These are phyloP conservation scores for Cavia porcellus DNA, from an alignment of 2,113 vertebrate species.

Conservation along the genomic window DNA sequence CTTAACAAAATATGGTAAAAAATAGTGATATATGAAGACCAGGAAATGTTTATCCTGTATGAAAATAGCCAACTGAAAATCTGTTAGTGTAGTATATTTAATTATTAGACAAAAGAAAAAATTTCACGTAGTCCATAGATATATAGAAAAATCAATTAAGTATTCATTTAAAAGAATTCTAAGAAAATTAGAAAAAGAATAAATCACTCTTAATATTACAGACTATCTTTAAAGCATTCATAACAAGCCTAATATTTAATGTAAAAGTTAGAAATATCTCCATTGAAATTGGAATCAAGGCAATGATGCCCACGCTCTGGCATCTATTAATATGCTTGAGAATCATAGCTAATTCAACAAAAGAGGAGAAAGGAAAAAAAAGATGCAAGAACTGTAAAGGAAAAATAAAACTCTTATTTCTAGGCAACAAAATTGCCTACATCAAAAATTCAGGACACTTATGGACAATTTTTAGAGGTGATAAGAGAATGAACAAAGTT, in stretches of 20 bases:
- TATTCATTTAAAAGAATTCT: constrained; percentile 24
- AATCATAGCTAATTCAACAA: constrained; percentile 37
- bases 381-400: not conserved
- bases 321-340: not conserved
- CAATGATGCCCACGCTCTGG: not conserved
- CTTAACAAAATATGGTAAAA: not conserved
- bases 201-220: not conserved
- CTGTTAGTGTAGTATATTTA: not conserved
- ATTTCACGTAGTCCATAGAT: not conserved
- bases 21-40: not conserved
- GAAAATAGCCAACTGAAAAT: constrained; percentile 9
- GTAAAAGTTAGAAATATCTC: constrained; percentile 14
- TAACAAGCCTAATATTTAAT: not conserved
- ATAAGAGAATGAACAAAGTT: constrained; percentile 5
- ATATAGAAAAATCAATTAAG: constrained; percentile 4
- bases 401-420: constrained; percentile 30
- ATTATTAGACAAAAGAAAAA: constrained; percentile 38
- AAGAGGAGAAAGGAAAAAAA: constrained; percentile 30
- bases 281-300: not conserved
- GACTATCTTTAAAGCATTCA: not conserved
- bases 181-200: not conserved
- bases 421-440: not conserved
- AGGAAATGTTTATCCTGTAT: not conserved
- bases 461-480: constrained; percentile 1
- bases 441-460: not conserved